Percentiles rank a stretch among this genome's conserved stretches.
Evolutionary conservation across 2,888 invertebrate genomes (phyloP).

Genomic region (Chrysina gloriosa): DNA sequence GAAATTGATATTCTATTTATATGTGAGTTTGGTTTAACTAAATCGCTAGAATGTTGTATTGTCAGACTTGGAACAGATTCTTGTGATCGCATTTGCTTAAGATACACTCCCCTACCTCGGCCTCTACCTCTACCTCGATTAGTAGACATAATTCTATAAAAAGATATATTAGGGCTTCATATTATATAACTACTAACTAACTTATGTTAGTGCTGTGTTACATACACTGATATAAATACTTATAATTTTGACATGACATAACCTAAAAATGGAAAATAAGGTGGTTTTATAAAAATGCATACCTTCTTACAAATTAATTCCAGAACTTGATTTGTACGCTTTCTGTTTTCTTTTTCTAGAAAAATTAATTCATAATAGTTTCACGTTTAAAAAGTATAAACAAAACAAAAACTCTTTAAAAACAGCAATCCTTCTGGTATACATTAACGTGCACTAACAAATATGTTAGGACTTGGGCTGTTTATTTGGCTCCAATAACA

Average conservation of each 20-base stretch:
- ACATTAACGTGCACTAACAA: no score
- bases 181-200: not conserved
- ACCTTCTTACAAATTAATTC: conserved; percentile 5
- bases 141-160: conserved; percentile 29
- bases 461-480: no score
- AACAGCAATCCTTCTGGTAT: not conserved
- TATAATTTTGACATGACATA: not conserved
- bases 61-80: conserved; percentile 9
- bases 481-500: no score
- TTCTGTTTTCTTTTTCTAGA: not conserved
- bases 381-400: not conserved
- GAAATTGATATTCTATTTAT: conserved; percentile 42
- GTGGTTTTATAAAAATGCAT: not conserved
- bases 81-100: conserved; percentile 16
- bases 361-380: not conserved
- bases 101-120: conserved; percentile 41
- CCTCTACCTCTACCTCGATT: conserved; percentile 42
- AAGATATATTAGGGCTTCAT: not conserved
- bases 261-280: not conserved
- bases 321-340: conserved; percentile 5
- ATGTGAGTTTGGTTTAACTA: conserved; percentile 12
- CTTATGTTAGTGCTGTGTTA: not conserved
- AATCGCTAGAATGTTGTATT: conserved; percentile 7
- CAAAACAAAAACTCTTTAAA: not conserved
- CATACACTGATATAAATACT: not conserved